Evolutionary conservation across 2,888 invertebrate species (phyloP), one percentile per base, ranked within the genome.

Genomic region (Leucozona laternaria): DNA sequence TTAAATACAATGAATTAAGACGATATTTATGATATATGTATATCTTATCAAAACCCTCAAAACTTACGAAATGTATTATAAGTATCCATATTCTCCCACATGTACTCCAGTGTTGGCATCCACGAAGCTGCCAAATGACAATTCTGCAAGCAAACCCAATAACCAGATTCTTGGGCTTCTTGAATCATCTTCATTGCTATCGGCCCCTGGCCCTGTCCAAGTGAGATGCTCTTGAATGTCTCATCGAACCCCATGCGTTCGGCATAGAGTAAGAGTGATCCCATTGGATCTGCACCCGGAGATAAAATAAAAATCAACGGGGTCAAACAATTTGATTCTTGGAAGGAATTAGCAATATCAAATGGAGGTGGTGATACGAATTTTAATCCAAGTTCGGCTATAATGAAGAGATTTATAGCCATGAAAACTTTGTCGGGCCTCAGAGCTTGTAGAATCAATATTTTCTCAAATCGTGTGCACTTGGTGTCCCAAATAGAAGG

Each of bases 181-280:
- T 93, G 93, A 92, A 97, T 95, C 94, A 97, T 94, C 31, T 94
- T 94, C 89, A 96, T 96, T 0, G 98, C 98, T 60, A 96, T 93
- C 0, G 97, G 97, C 0, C 97, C 97, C 91, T 98, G 98, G 0
- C 97, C 98, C 91, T 98, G 97, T 0, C 98, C 98, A 13, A 98
- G 93, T 0, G 98, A 98, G 86, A 98, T 97, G 87, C 97, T 96
- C 90, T 95, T 95, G 90, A 98, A 94, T 40, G 96, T 94, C 89
- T 95, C 95, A 20, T 94, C 93, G 93, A 96, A 95, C 88, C 95
- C 95, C 94, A 96, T 94, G 89, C 95, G 95, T 66, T 97, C 97
- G 0, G 97, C 97, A 91, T 97, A 98, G 89, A 90, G 88, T 40
- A 92, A 68, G 25, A 93, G 87, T 0, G 92, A 92, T 15, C 92